phyloP scores from a whole-genome alignment of 2,113 vertebrate genomes.

The Trogon surrucura region DNA sequence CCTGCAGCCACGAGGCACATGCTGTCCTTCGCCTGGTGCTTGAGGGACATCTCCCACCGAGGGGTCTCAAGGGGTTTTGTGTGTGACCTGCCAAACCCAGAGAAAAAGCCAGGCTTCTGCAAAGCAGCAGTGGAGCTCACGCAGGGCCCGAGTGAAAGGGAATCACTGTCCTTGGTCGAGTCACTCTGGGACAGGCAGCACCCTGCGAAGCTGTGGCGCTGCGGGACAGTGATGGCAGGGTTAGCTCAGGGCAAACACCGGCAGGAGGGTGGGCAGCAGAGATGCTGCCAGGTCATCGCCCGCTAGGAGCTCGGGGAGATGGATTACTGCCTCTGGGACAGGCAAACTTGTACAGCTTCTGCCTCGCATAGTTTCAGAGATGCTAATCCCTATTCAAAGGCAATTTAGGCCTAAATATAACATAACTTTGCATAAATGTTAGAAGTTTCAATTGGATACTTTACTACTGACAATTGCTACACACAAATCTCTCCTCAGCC shows the following conservation, averaged over 20 bases:
- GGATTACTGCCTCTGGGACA: not conserved
- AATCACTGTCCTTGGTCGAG: not conserved
- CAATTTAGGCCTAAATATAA: not conserved
- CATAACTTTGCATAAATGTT: not conserved
- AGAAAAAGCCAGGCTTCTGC: not conserved
- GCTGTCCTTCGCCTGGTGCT: not conserved
- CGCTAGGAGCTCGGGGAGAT: not conserved
- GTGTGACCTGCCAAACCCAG: not conserved
- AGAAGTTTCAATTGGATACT: not conserved
- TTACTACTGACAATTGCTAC: not conserved
- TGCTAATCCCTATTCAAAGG: not conserved
- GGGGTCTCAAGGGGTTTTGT: not conserved
- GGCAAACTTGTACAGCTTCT: not conserved
- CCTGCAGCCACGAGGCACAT: not conserved
- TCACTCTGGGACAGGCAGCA: not conserved
- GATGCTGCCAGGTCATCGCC: not conserved
- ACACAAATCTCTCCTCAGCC: not conserved
- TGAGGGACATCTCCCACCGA: not conserved
- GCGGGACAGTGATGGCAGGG: not conserved
- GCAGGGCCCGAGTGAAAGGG: slow-evolving; percentile 5
- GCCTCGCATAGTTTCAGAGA: not conserved
- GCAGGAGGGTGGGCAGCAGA: not conserved
- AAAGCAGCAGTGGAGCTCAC: not conserved
- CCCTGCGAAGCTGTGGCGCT: not conserved
- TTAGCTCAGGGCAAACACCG: not conserved